Percentiles rank a stretch among this genome's conserved stretches.
Conservation (phyloP, 2,888 invertebrate genomes). For the Agrenia bidenticulata region DNA sequence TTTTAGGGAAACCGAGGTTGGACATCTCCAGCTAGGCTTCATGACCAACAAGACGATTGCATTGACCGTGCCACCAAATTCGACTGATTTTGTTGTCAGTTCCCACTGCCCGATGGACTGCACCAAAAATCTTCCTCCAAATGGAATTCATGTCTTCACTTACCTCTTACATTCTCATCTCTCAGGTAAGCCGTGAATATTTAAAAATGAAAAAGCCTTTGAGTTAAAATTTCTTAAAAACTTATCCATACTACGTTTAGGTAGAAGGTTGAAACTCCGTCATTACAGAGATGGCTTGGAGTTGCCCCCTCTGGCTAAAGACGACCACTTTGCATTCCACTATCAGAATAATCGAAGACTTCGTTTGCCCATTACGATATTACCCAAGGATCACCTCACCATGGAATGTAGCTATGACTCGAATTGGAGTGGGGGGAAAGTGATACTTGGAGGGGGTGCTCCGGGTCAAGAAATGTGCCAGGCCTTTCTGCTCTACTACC, state of each 20-base stretch:
- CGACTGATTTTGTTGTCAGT: constrained; percentile 72
- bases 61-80: constrained; percentile 81
- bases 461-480: constrained; percentile 13
- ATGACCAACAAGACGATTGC: constrained; percentile 67
- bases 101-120: constrained; percentile 76
- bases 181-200: constrained; percentile 56
- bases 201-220: background rate
- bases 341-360: constrained; percentile 33
- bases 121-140: constrained; percentile 60
- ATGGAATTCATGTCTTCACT: constrained; percentile 78
- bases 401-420: constrained; percentile 2
- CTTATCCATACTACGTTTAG: background rate
- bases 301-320: constrained; percentile 32
- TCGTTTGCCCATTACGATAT: constrained; percentile 3
- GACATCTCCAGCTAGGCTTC: constrained; percentile 62
- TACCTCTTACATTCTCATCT: constrained; percentile 77
- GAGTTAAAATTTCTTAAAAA: background rate
- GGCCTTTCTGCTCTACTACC: constrained; percentile 22
- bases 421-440: background rate
- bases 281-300: constrained; percentile 34
- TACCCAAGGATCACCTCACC: constrained; percentile 39
- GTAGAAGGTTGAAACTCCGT: constrained; percentile 33
- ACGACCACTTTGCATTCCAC: constrained; percentile 34
- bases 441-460: background rate
- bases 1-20: constrained; percentile 68